These are phyloP conservation scores for Palloptera scutellata DNA, from an alignment of 2,888 invertebrate genomes.

Conservation along the genomic window DNA sequence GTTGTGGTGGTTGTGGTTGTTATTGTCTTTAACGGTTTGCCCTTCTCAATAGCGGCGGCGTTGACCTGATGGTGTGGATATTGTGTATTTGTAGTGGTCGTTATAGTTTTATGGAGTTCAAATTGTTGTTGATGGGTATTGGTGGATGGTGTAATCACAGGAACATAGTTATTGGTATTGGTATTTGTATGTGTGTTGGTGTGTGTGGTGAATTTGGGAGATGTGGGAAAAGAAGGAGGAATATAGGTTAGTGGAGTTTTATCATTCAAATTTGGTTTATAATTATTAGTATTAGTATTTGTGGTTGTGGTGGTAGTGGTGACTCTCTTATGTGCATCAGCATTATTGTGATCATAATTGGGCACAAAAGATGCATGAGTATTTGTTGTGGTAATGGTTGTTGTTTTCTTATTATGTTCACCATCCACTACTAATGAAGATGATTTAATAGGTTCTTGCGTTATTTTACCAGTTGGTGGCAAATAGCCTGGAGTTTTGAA, in stretches of 20 bases:
- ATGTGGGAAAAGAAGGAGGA: conserved; percentile 54
- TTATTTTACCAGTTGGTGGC: conserved; percentile 64
- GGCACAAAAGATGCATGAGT: conserved; percentile 47
- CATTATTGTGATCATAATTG: conserved; percentile 52
- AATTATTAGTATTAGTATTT: conserved; percentile 37
- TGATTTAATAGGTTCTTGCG: conserved; percentile 55
- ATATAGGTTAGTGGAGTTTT: conserved; percentile 53
- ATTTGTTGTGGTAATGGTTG: conserved; percentile 33
- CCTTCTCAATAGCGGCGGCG: conserved; percentile 54
- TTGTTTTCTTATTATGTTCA: conserved; percentile 42
- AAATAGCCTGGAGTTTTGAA: conserved; percentile 58
- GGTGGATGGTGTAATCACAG: conserved; percentile 36
- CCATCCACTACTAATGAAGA: conserved; percentile 46
- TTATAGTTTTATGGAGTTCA: conserved; percentile 37
- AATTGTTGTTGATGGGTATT: conserved; percentile 16
- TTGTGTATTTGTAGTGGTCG: conserved; percentile 29
- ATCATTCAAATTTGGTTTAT: conserved; percentile 35
- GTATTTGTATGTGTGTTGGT: conserved; percentile 31
- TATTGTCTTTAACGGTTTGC: conserved; percentile 48
- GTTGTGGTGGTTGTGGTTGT: conserved; percentile 48
- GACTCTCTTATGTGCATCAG: conserved; percentile 50
- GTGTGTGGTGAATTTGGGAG: conserved; percentile 38
- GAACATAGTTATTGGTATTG: conserved; percentile 21
- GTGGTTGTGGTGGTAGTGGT: conserved; percentile 41
- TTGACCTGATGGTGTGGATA: conserved; percentile 48